Conservation (phyloP, 2,888 invertebrate species). For the Epinotia nisella region DNA sequence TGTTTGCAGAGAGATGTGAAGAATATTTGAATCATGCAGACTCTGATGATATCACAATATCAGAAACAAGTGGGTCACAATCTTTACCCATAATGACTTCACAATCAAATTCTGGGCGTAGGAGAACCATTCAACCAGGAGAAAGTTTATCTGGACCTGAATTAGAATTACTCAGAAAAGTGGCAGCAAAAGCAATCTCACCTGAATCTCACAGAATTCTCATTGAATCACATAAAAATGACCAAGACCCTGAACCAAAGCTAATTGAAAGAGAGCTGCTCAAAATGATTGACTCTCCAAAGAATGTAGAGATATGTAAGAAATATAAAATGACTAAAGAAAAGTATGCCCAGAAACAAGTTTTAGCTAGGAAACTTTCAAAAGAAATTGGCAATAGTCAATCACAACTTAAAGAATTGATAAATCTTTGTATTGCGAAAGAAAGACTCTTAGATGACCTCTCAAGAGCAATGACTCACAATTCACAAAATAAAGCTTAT, state of each 20-base stretch:
- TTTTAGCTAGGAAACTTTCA: conserved; percentile 76
- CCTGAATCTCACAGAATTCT: conserved; percentile 82
- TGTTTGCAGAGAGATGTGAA: conserved; percentile 86
- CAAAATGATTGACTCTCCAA: conserved; percentile 82
- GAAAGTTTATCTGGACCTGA: conserved; percentile 85
- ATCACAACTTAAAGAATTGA: conserved; percentile 89
- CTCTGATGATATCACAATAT: conserved; percentile 81
- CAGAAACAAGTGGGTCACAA: conserved; percentile 80
- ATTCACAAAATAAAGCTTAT: conserved; percentile 66
- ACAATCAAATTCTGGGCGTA: conserved; percentile 77
- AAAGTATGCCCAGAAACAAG: conserved; percentile 80
- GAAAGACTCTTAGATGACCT: conserved; percentile 90
- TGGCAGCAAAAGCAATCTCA: conserved; percentile 84
- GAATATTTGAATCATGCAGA: conserved; percentile 84
- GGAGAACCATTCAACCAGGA: conserved; percentile 86
- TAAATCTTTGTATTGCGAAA: conserved; percentile 87
- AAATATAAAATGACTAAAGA: conserved; percentile 83
- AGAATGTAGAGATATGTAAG: conserved; percentile 79
- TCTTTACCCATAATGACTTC: conserved; percentile 79
- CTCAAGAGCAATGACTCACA: conserved; percentile 69
- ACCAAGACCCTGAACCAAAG: conserved; percentile 83
- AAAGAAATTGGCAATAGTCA: conserved; percentile 87
- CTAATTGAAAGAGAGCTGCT: conserved; percentile 80
- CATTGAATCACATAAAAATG: conserved; percentile 84
- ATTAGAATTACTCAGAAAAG: conserved; percentile 84